Evolutionary conservation across 2,888 invertebrate genomes (phyloP).

Genomic region (Ochlodes sylvanus): DNA sequence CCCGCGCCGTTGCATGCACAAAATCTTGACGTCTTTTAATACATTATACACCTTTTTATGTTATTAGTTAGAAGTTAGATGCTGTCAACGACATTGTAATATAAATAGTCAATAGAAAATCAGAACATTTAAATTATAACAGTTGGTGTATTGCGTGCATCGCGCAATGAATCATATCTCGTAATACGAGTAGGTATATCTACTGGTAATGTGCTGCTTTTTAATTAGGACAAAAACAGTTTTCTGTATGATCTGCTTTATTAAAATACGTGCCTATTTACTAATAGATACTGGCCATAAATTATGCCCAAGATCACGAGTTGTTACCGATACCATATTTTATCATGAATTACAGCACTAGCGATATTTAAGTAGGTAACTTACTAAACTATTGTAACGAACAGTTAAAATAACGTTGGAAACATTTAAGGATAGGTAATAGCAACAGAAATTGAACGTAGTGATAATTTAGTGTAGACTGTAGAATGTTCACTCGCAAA

Average conservation of each 20-base stretch:
- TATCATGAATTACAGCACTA: not conserved
- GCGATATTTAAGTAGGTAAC: not conserved
- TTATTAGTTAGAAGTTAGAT: not conserved
- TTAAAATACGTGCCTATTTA: constrained; percentile 24
- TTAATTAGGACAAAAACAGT: constrained; percentile 37
- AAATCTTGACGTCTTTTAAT: not conserved
- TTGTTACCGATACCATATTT: not conserved
- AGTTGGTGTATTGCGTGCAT: constrained; percentile 10
- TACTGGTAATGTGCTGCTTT: constrained; percentile 1
- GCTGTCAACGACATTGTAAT: constrained; percentile 17
- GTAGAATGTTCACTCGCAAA: no score
- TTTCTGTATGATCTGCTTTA: constrained; percentile 30
- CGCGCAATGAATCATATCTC: constrained; percentile 16
- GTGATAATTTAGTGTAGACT: no score
- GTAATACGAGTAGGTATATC: no score
- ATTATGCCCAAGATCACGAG: not conserved
- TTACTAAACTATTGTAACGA: no score
- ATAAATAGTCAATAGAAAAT: not conserved
- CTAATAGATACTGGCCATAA: not conserved
- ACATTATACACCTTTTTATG: not conserved
- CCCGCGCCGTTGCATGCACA: constrained; percentile 40
- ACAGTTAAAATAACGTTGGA: no score
- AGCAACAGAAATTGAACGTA: no score
- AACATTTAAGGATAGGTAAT: no score
- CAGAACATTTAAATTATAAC: not conserved